phyloP scores from a whole-genome alignment of 2,113 vertebrate species.

The Dicentrarchus labrax region DNA sequence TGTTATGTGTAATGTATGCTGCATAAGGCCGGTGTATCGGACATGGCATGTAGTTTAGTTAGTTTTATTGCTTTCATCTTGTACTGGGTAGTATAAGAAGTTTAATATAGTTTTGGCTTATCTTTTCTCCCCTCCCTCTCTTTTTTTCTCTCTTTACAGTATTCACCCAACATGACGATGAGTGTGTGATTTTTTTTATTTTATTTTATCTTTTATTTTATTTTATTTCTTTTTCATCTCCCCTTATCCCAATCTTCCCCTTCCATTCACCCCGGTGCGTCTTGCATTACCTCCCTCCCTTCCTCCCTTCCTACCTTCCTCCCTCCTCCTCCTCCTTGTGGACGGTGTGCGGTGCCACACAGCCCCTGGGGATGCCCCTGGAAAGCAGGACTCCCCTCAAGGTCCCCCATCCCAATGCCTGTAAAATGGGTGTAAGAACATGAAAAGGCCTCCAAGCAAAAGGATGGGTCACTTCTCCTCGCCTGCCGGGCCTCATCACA shows the following conservation, averaged over 20 bases:
- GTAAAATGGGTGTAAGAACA: slow-evolving; percentile 79
- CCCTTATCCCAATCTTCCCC: slow-evolving; percentile 63
- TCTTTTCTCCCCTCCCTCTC: slow-evolving; percentile 67
- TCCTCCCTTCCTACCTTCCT: slow-evolving; percentile 78
- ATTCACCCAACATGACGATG: slow-evolving; percentile 94
- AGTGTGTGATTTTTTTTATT: slow-evolving; percentile 87
- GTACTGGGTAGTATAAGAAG: slow-evolving; percentile 51
- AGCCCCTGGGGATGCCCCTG: slow-evolving; percentile 76
- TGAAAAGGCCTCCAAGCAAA: slow-evolving; percentile 71
- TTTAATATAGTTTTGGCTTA: slow-evolving; percentile 75
- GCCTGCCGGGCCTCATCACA: slow-evolving; percentile 44
- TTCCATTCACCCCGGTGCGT: slow-evolving; percentile 66
- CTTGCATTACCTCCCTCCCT: slow-evolving; percentile 82
- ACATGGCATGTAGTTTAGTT: slow-evolving; percentile 54
- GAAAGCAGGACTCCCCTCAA: slow-evolving; percentile 79
- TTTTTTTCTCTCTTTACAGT: slow-evolving; percentile 85
- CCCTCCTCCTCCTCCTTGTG: slow-evolving; percentile 43
- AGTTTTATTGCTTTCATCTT: slow-evolving; percentile 58
- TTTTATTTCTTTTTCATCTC: slow-evolving; percentile 76
- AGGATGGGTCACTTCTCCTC: slow-evolving; percentile 66
- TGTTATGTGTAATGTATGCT: slow-evolving; percentile 33
- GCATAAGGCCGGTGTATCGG: slow-evolving; percentile 39
- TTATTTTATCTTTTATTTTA: slow-evolving; percentile 71
- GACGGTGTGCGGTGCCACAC: slow-evolving; percentile 72
- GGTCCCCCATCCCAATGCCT: slow-evolving; percentile 74